Percentiles rank a stretch among this genome's conserved stretches.
Conservation (phyloP, 2,797 vertebrate genomes). For the Odontamblyopus rebecca region DNA sequence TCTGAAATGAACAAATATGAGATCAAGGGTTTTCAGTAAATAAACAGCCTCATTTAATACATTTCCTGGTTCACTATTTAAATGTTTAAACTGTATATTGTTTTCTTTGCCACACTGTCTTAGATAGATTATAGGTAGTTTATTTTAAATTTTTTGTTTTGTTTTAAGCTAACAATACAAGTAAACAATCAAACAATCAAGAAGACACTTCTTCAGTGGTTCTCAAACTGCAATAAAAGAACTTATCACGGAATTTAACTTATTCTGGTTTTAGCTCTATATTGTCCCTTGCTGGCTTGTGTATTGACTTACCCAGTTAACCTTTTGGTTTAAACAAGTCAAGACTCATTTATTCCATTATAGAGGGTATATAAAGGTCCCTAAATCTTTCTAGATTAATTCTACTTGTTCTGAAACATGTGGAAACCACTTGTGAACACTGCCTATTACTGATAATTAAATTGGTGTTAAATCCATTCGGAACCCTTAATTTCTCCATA, state of each 20-base stretch:
- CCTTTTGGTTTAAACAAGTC: background rate
- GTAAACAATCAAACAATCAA: background rate
- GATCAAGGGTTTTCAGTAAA: background rate
- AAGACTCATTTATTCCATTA: background rate
- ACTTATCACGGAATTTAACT: background rate
- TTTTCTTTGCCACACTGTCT: background rate
- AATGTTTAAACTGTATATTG: background rate
- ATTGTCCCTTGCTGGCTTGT: no score
- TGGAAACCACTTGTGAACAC: background rate
- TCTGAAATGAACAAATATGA: background rate
- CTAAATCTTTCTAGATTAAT: background rate
- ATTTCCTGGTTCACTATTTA: background rate
- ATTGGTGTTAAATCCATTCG: conserved; percentile 85
- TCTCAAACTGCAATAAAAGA: background rate
- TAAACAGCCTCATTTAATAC: background rate
- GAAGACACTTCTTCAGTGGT: background rate
- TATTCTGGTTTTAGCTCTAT: background rate
- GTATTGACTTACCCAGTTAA: background rate
- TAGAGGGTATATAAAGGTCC: background rate
- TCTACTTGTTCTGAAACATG: background rate
- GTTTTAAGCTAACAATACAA: background rate
- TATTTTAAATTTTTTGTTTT: background rate
- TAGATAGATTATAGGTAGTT: background rate
- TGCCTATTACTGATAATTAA: background rate
- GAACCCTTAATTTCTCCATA: conserved; percentile 88